Evolutionary conservation across 2,888 invertebrate genomes (phyloP), one percentile per base, ranked within the genome.

Genomic region (Papilio elwesi): DNA sequence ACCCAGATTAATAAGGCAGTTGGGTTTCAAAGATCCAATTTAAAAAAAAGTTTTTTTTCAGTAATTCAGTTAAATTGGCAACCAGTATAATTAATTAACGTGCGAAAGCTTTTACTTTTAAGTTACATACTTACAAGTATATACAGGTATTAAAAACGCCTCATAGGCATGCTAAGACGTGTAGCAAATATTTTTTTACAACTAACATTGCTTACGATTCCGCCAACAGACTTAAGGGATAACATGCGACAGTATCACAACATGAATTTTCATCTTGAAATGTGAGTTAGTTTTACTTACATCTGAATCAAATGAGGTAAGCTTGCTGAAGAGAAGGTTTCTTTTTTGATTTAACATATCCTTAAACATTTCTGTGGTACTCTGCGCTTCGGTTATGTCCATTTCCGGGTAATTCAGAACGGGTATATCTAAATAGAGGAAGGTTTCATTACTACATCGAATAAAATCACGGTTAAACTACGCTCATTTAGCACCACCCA

Each of bases 331-430:
- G 47, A 98, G 94, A 82, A 97, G 95, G 84, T 98, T 97, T 79
- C 98, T 96, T 89, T 99, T 99, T 87, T 98, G 98, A 78, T 97
- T 97, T 80, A 99, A 95, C 95, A 99, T 97, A 83, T 98, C 98
- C 84, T 98, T 96, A 87, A 99, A 97, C 96, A 98, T 98, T 83
- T 98, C 98, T 0, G 98, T 96, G 4, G 98, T 97, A 67, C 97
- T 97, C 81, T 97, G 97, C 6, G 95, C 95, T 76, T 95, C 95
- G 38, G 94, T 94, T 13, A 95, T 92, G 74, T 96, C 96, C 78
- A 95, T 93, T 75, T 96, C 96, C n/a, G 95, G 95, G 76, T 90
- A 93, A 80, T 92, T 92, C 7, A 92, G 82, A 2, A 96, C 95
- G 38, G 97, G 96, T 49, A 91, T 79, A 79, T 94, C 92, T 92